These are phyloP conservation scores for Parasteatoda lunata DNA, from an alignment of 2,888 invertebrate species.

Conservation along the genomic window DNA sequence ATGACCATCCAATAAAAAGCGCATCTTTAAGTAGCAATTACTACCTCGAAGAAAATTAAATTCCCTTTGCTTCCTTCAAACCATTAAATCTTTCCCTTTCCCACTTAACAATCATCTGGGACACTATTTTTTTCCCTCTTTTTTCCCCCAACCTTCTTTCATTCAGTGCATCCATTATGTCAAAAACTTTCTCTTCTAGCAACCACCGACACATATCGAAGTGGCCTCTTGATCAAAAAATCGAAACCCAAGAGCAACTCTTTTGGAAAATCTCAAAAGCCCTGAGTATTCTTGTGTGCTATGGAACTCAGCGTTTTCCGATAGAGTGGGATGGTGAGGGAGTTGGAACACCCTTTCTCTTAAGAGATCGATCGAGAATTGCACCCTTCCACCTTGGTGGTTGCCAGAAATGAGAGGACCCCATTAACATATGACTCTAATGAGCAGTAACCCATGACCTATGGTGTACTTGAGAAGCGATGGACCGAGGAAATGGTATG, in stretches of 20 bases:
- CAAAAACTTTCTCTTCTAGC: constrained; percentile 9
- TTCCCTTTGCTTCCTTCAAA: background rate
- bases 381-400: background rate
- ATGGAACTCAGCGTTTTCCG: constrained; percentile 24
- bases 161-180: constrained; percentile 1
- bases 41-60: background rate
- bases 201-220: background rate
- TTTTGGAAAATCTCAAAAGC: constrained; percentile 6
- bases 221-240: constrained; percentile 21
- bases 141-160: background rate
- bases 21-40: background rate
- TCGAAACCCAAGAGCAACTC: constrained; percentile 6
- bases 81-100: background rate
- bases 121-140: constrained; percentile 7
- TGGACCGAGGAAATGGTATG: background rate
- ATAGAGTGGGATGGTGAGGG: background rate
- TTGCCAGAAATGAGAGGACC: background rate
- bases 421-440: constrained; percentile 31
- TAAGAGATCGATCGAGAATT: background rate
- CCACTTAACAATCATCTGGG: background rate
- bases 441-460: constrained; percentile 22
- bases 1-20: background rate
- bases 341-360: background rate
- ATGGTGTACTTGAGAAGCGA: background rate
- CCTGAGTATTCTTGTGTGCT: background rate